phyloP scores from a whole-genome alignment of 2,888 invertebrate species.

The Pinctada fucata region DNA sequence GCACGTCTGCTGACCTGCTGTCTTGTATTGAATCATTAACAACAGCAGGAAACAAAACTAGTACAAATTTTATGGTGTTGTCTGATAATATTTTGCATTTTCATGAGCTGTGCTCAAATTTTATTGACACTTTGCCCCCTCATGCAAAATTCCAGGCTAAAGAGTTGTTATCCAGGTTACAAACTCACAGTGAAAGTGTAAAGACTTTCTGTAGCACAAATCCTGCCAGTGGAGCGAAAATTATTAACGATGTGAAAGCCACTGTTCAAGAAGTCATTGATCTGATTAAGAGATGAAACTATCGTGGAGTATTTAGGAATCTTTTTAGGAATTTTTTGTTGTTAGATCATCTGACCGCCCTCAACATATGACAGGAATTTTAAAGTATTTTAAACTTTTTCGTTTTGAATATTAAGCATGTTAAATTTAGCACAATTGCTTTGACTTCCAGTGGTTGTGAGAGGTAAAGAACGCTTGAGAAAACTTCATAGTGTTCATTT shows the following conservation, averaged over 20 bases:
- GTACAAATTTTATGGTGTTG: constrained; percentile 86
- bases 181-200: constrained; percentile 65
- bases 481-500: no score
- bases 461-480: no score
- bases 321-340: no score
- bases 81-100: constrained; percentile 88
- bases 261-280: constrained; percentile 78
- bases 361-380: no score
- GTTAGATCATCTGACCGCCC: no score
- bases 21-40: constrained; percentile 68
- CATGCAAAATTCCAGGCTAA: constrained; percentile 93
- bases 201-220: constrained; percentile 67
- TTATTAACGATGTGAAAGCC: constrained; percentile 66
- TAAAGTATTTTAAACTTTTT: no score
- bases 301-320: not conserved
- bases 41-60: constrained; percentile 69
- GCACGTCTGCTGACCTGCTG: constrained; percentile 62
- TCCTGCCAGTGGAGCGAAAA: constrained; percentile 59
- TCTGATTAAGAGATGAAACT: constrained; percentile 81
- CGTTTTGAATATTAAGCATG: no score
- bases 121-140: constrained; percentile 89
- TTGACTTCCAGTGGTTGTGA: no score
- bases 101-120: constrained; percentile 88
- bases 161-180: constrained; percentile 75
- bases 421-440: no score